Conservation (phyloP, 1,140 invertebrate genomes). For the Ridgeia piscesae region DNA sequence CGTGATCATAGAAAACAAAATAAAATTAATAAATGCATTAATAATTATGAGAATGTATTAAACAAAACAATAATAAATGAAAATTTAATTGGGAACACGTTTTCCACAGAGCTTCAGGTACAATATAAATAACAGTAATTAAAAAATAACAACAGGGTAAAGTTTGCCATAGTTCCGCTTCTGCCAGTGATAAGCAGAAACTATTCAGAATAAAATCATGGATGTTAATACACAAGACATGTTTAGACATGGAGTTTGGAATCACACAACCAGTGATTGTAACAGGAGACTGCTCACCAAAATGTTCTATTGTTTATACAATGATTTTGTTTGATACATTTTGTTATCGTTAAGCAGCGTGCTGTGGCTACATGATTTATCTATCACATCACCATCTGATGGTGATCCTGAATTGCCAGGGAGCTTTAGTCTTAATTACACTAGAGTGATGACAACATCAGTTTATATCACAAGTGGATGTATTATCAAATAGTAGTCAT, state of each 20-base stretch:
- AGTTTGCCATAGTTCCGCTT: not conserved
- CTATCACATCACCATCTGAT: not conserved
- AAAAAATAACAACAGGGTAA: not conserved
- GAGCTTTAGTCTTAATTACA: not conserved
- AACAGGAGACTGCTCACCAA: not conserved
- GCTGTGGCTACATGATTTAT: not conserved
- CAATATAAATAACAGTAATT: not conserved
- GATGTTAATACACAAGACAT: not conserved
- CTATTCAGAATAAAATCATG: not conserved
- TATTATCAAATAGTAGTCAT: not conserved
- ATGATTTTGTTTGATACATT: not conserved
- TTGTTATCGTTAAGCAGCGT: not conserved
- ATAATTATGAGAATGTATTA: not conserved
- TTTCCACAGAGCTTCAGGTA: not conserved
- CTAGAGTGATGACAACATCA: not conserved
- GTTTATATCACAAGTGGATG: not conserved
- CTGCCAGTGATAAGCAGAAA: not conserved
- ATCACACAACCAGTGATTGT: not conserved
- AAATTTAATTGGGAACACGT: not conserved
- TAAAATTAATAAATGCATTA: no score
- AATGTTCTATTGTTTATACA: not conserved
- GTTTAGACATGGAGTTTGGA: not conserved
- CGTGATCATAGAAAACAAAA: not conserved
- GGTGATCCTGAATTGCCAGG: not conserved
- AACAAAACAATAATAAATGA: not conserved